phyloP scores from a whole-genome alignment of 2,888 invertebrate species.

The Bedellia somnulentella region DNA sequence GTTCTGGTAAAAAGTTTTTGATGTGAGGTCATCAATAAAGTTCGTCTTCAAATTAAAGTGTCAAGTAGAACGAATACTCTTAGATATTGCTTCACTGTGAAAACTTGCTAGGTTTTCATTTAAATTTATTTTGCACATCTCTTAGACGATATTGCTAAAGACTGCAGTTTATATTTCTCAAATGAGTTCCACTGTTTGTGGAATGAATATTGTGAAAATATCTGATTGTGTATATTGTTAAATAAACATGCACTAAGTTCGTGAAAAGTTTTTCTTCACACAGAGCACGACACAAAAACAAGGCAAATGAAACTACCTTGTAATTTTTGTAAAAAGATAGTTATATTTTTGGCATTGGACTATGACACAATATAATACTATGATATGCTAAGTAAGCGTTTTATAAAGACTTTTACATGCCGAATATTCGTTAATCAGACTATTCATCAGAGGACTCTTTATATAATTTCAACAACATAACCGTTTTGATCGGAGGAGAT shows the following conservation, averaged over 20 bases:
- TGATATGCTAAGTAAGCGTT: constrained; percentile 63
- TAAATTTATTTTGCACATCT: no score
- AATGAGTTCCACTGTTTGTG: background rate
- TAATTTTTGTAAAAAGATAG: constrained; percentile 62
- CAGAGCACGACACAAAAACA: constrained; percentile 4
- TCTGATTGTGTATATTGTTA: no score
- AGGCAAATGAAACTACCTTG: constrained; percentile 50
- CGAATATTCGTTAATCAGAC: constrained; percentile 61
- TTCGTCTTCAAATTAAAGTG: no score
- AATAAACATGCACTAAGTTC: no score
- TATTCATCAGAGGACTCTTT: constrained; percentile 60
- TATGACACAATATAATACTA: constrained; percentile 63
- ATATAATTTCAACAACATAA: constrained; percentile 60
- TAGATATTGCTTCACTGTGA: no score
- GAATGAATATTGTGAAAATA: no score
- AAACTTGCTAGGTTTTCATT: no score
- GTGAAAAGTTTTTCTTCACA: no score
- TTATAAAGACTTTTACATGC: constrained; percentile 62
- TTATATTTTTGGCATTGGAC: constrained; percentile 63
- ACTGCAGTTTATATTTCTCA: background rate
- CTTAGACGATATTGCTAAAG: no score
- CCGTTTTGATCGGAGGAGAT: constrained; percentile 49
- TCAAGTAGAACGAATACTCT: no score
- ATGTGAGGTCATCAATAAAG: no score
- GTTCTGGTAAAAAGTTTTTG: no score